A percentile compares a stretch with the other conserved stretches of the same genome.
Conservation (phyloP, 2,113 vertebrate genomes). For the Platysteira castanea region DNA sequence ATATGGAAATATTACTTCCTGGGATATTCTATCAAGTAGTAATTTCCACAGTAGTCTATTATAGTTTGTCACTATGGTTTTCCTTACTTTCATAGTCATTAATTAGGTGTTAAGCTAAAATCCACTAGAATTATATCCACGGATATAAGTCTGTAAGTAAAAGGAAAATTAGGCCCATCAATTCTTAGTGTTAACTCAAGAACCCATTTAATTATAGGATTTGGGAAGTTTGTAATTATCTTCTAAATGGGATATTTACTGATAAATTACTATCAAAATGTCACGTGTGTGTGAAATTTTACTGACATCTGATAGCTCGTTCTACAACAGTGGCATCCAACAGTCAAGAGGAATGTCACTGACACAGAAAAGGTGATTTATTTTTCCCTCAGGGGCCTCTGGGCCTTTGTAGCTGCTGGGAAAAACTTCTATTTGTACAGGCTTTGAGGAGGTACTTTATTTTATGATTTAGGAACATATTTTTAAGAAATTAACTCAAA, state of each 20-base stretch:
- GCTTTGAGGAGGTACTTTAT: neutral
- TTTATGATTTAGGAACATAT: neutral
- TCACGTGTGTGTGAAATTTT: neutral
- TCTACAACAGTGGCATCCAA: neutral
- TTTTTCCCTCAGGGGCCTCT: neutral
- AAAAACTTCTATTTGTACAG: neutral
- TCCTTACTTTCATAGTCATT: neutral
- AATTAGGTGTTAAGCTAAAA: neutral
- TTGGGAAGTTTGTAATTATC: neutral
- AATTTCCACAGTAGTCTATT: neutral
- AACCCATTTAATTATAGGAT: neutral
- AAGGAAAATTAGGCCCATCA: neutral
- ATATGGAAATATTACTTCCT: neutral
- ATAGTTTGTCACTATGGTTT: neutral
- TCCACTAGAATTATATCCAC: neutral
- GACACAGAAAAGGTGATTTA: neutral
- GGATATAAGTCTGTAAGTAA: neutral
- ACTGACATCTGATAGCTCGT: neutral
- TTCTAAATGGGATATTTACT: conserved; percentile 14
- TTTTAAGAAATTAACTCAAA: neutral
- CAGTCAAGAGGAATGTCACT: neutral
- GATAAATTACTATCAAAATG: neutral
- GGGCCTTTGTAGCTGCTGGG: neutral
- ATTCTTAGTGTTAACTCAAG: neutral
- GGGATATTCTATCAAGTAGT: neutral